Conservation (phyloP, 2,113 vertebrate genomes). For the Opisthocomus hoazin region DNA sequence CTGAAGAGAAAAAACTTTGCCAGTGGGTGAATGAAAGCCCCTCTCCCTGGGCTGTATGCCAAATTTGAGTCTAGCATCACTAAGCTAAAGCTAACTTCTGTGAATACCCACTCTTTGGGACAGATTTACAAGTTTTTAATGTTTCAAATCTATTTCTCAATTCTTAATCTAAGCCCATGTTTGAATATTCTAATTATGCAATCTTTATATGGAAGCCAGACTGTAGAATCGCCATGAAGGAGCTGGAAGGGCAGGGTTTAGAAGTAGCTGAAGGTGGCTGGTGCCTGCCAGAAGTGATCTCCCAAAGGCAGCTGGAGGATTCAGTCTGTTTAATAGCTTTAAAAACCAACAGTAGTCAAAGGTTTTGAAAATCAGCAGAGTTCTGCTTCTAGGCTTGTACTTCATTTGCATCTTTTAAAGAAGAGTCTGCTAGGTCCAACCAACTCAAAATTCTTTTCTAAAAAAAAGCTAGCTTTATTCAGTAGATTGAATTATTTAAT, state of each 20-base stretch:
- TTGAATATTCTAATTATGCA: neutral
- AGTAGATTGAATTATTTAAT: constrained; percentile 7
- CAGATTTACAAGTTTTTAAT: neutral
- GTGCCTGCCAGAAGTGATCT: neutral
- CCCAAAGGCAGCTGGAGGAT: neutral
- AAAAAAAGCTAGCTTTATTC: neutral
- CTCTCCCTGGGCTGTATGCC: neutral
- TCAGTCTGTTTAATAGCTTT: neutral
- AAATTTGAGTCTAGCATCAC: neutral
- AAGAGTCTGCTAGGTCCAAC: neutral
- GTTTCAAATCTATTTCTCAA: neutral
- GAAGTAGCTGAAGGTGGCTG: neutral
- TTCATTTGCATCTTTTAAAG: neutral
- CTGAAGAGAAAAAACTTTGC: neutral
- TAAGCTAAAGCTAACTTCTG: neutral
- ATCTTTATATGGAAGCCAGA: neutral
- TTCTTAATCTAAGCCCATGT: neutral
- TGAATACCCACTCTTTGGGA: neutral
- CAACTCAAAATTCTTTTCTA: neutral
- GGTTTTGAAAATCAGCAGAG: neutral
- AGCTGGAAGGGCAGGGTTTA: neutral
- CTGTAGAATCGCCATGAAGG: neutral
- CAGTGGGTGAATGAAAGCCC: neutral
- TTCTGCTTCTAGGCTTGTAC: neutral
- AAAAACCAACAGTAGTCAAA: neutral